A percentile compares a stretch with the other conserved stretches of the same genome.
Conservation (phyloP, 2,797 vertebrate genomes). For the Choloepus didactylus region DNA sequence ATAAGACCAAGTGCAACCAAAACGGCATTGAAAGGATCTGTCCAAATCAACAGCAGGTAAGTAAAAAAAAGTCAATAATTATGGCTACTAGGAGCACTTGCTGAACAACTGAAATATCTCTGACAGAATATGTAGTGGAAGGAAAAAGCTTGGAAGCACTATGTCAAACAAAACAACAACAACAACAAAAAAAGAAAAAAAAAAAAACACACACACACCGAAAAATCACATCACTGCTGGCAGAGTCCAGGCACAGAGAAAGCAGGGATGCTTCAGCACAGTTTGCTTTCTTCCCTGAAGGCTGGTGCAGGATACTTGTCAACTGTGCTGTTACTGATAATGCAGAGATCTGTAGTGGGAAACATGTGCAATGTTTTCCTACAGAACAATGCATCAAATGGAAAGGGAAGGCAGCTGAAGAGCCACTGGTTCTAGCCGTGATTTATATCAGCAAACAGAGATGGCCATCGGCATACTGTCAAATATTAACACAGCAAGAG, state of each 20-base stretch:
- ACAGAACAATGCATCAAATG: background rate
- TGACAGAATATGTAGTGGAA: background rate
- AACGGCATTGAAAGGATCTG: background rate
- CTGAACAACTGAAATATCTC: background rate
- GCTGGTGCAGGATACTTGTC: background rate
- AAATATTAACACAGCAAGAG: background rate
- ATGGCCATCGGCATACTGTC: background rate
- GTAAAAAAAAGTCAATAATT: background rate
- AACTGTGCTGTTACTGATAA: background rate
- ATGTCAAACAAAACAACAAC: background rate
- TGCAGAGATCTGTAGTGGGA: no score
- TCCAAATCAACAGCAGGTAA: constrained; percentile 18
- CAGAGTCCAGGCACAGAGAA: background rate
- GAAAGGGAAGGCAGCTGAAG: background rate
- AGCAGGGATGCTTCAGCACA: no score
- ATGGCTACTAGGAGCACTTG: background rate
- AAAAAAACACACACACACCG: background rate
- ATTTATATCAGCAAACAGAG: background rate
- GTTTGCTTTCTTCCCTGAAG: background rate
- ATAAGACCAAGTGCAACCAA: background rate
- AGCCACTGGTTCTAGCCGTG: background rate
- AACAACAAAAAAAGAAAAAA: no score
- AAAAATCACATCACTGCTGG: background rate
- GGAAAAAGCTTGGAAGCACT: background rate
- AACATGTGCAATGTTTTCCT: background rate